Base-by-base conservation (phyloP, 2,888 invertebrate species). In the Drosophila melanosoma region DNA sequence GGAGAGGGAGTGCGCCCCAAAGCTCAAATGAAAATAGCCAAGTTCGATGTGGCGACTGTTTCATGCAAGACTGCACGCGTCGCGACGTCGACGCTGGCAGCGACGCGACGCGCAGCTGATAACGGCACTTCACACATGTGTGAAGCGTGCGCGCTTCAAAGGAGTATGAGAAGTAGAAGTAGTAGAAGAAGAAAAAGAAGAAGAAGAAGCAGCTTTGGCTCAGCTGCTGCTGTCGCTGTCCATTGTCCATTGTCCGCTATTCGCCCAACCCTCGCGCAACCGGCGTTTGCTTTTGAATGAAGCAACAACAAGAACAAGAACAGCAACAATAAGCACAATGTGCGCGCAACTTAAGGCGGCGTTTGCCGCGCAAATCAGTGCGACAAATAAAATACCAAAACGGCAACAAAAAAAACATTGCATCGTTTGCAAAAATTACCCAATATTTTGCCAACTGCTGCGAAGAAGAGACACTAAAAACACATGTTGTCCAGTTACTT, bases 321-420 rank as follows among this genome's bases (percentile, higher is more conserved):
- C 45, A 60, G 56, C 33, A 56, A 42, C n/a, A 52, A 51, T 33
- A 32, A 52, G 36, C 29, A 63, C 45, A 74, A 70, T 77, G 81
- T 83, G 81, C 81, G 83, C 81, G 81, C 81, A 82, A 52, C 81
- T 82, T 82, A 80, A 76, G 63, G 54, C 69, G 42, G 61, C 65
- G 23, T 74, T 79, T 80, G 67, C 76, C 72, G 81, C 79, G 81
- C 74, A 71, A 76, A 54, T 51, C 54, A 66, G 59, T 60, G 63
- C 36, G 51, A 71, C 54, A 62, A 65, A 68, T 60, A 53, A 38
- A 40, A 20, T 42, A 33, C 56, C 45, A 45, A 49, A 52, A 40
- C 33, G 54, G 35, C 35, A 63, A 61, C 58, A 60, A 56, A 49
- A 58, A 61, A 15, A 53, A 69, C 64, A 66, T 23, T 45, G 15